Base-by-base conservation (phyloP, 2,888 invertebrate genomes). In the Craniophora ligustri region DNA sequence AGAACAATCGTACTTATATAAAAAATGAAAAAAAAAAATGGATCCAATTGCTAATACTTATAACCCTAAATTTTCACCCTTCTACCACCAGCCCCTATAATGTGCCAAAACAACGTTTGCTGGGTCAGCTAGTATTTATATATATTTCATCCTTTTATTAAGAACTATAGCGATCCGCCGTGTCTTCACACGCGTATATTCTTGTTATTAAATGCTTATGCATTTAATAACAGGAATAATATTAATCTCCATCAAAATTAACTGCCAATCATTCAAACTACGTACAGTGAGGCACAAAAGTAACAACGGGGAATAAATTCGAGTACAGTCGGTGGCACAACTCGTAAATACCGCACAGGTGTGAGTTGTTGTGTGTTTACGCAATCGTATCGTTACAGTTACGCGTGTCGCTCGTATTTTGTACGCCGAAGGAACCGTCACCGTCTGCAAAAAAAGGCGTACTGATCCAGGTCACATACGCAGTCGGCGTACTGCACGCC, bases 321-420 rank as follows among this genome's bases (percentile, higher is more conserved):
- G 44, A 44, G 64, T 70, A 65, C 57, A 56, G 51, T 50, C 50
- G 65, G n/a, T n/a, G 68, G 67, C 56, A 54, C 67, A 67, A 49
- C 59, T 71, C 71, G 71, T 74, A 82, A 82, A 81, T 69, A 81
- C 73, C 46, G 65, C 68, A 58, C 82, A 81, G 82, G 80, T 82
- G 82, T 75, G 76, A 71, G 69, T 71, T 70, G 78, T 72, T 64
- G 71, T 72, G 71, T 79, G 81, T 81, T 81, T 79, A 79, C 73
- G 76, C 69, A 67, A 75, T 78, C 79, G 75, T 73, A 73, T 70
- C 66, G 70, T 73, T 71, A 72, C 65, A 70, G 77, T 75, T 67
- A 74, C 77, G 73, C 68, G 61, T 66, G 74, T 75, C 70, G 68
- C 53, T 67, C 71, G 74, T 75, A 68, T 61, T 68, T 80, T 63